phyloP scores from a whole-genome alignment of 2,797 vertebrate species.

The Takifugu rubripes region DNA sequence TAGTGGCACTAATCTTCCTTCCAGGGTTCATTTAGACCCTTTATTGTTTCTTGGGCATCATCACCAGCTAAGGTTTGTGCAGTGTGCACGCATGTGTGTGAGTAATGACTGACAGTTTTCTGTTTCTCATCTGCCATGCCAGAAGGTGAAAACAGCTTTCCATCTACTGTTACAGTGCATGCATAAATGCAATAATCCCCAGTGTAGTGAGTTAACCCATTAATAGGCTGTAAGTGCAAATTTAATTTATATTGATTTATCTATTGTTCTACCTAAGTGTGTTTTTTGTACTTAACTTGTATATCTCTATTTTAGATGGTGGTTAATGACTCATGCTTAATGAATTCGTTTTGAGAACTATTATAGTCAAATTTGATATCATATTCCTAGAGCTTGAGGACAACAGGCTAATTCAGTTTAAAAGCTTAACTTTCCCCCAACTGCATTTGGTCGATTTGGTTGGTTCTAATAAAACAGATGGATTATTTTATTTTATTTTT shows the following conservation, averaged over 20 bases:
- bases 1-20: not conserved
- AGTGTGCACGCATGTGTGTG: not conserved
- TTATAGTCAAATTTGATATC: too few species aligned
- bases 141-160: slow-evolving; percentile 31
- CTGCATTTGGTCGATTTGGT: too few species aligned
- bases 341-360: too few species aligned
- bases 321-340: too few species aligned
- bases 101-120: slow-evolving; percentile 4
- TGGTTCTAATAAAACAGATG: too few species aligned
- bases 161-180: slow-evolving; percentile 31
- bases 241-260: not conserved
- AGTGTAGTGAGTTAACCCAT: too few species aligned
- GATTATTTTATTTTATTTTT: too few species aligned
- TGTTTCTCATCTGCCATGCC: slow-evolving; percentile 18
- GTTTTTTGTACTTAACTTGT: not conserved
- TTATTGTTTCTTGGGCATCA: too few species aligned
- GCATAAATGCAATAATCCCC: too few species aligned
- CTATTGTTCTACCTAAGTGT: not conserved
- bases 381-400: too few species aligned
- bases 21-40: slow-evolving; percentile 12
- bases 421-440: too few species aligned
- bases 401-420: too few species aligned
- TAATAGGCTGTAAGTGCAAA: not conserved
- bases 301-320: not conserved
- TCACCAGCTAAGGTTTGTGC: not conserved